Base-by-base conservation (phyloP, 2,888 invertebrate genomes). In the Xestoiulus laeticollis region DNA sequence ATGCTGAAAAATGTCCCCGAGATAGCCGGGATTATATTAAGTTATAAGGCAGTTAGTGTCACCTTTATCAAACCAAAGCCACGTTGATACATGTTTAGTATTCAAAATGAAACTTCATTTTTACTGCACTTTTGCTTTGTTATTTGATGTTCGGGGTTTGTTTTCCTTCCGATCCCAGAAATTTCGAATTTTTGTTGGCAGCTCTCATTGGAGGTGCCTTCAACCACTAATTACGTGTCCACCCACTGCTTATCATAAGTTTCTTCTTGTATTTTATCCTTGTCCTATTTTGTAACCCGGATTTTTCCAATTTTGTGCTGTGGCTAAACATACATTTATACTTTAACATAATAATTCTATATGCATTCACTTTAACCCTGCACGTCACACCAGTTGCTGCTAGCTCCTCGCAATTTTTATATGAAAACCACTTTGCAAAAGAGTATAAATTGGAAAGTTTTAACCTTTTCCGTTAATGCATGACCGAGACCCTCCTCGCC, bases 11-110 rank as follows among this genome's bases (percentile, higher is more conserved):
- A 59, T 59, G 59, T 59, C 59, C 22, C n/a, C n/a, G 4, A 59
- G 22, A 59, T 59, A 22, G 22, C 22, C 59, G 22, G 59, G 59
- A 59, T 59, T 59, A 59, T 59, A 59, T 59, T 59, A 59, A 59
- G 59, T 59, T 59, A 59, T 59, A 59, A 59, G 6, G 59, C 22
- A 59, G 59, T 59, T 59, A 59, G 59, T 59, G 59, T 59, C 59
- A 59, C 59, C 22, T 22, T n/a, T 22, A 59, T 59, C 8, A 59
- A 59, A 59, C 59, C 4, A n/a, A 59, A 22, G 4, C 22, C 59
- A 59, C 59, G 12, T 59, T 59, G 59, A 59, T 5, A 2, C 22
- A 59, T 59, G 59, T 59, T 59, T 59, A 22, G 59, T 22, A 59
- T 59, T 59, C 22, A 59, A 59, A 59, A 22, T 59, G n/a, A 22